Evolutionary conservation across 1,140 invertebrate species (phyloP).

Genomic region (Holotrichia oblita): DNA sequence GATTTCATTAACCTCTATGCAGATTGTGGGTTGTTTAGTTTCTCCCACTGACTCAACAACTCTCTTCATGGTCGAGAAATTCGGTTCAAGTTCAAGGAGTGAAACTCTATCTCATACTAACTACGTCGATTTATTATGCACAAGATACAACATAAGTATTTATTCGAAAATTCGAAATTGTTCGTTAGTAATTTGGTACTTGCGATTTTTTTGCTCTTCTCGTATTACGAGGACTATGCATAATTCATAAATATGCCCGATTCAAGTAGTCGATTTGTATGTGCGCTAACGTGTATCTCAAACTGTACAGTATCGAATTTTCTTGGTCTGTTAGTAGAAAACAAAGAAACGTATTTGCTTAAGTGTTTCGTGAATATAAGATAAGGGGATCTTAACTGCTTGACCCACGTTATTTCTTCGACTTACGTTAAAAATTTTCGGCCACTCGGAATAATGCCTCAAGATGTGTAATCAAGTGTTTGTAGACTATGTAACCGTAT

Average conservation of each 20-base stretch:
- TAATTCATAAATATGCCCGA: not conserved
- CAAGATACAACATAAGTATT: not conserved
- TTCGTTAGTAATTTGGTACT: not conserved
- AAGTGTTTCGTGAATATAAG: conserved; percentile 12
- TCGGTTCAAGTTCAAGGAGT: conserved; percentile 19
- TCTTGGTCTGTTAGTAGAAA: not conserved
- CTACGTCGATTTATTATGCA: not conserved
- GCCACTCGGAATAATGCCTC: too few species aligned
- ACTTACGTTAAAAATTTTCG: not conserved
- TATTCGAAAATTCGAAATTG: not conserved
- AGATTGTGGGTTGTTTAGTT: not conserved
- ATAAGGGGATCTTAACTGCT: conserved; percentile 16
- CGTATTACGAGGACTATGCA: not conserved
- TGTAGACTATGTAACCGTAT: not conserved
- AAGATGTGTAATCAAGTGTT: too few species aligned
- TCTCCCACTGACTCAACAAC: not conserved
- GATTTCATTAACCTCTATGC: conserved; percentile 7
- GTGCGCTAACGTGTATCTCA: not conserved
- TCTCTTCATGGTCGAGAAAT: conserved; percentile 12
- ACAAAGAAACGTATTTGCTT: not conserved
- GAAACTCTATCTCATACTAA: not conserved
- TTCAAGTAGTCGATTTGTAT: conserved; percentile 17
- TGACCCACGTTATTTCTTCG: not conserved
- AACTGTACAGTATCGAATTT: conserved; percentile 7
- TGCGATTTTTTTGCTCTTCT: not conserved